A percentile compares a stretch with the other conserved stretches of the same genome.
These are phyloP conservation scores for Octopus bimaculoides DNA, from an alignment of 1,140 invertebrate species.

Conservation along the genomic window DNA sequence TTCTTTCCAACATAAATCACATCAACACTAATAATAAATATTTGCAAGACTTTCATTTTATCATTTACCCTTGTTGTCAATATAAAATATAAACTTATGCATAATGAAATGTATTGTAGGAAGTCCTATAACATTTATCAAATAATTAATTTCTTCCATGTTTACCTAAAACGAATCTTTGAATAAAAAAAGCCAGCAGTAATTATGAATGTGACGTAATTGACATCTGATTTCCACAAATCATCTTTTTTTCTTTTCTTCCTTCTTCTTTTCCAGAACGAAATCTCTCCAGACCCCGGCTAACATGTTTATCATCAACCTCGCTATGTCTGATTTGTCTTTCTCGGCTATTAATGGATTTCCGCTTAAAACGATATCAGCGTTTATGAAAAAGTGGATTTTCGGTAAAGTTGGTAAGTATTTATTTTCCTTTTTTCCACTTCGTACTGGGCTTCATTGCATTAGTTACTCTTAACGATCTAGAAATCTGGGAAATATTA, in stretches of 20 bases:
- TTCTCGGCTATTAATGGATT: conserved; percentile 52
- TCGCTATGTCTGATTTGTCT: conserved; percentile 73
- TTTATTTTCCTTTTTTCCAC: conserved; percentile 12
- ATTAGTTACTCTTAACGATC: too few species aligned
- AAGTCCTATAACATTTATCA: background rate
- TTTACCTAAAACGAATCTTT: background rate
- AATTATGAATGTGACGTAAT: background rate
- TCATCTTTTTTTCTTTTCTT: background rate
- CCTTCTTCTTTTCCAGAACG: conserved; percentile 60
- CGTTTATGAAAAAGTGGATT: conserved; percentile 47
- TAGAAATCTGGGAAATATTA: too few species aligned
- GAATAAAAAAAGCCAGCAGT: background rate
- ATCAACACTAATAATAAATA: too few species aligned
- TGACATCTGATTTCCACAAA: background rate
- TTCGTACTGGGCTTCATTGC: background rate
- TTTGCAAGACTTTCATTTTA: too few species aligned
- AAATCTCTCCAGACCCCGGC: conserved; percentile 81
- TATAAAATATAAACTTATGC: too few species aligned
- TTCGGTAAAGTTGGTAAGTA: conserved; percentile 46
- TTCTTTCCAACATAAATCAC: too few species aligned
- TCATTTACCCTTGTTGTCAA: too few species aligned
- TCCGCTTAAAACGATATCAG: conserved; percentile 48
- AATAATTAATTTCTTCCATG: background rate
- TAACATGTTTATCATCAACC: conserved; percentile 84
- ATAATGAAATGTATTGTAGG: background rate